Percentiles rank a stretch among this genome's conserved stretches.
These are phyloP conservation scores for Drosophila mettleri DNA, from an alignment of 2,888 invertebrate genomes.

Conservation along the genomic window DNA sequence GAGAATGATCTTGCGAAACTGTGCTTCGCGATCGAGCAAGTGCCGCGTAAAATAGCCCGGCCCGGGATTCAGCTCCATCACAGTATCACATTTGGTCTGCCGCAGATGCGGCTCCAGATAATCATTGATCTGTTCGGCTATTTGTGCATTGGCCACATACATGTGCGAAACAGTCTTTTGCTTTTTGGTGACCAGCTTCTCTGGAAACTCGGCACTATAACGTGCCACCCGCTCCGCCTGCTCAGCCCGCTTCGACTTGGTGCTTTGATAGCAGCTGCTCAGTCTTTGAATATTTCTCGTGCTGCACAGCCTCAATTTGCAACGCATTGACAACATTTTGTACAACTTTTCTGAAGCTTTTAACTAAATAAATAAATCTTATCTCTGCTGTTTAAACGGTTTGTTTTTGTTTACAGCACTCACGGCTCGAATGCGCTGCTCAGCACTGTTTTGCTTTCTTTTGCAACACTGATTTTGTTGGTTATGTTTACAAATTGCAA, in stretches of 20 bases:
- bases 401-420: constrained; percentile 45
- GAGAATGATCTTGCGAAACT: constrained; percentile 86
- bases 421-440: not conserved
- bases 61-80: constrained; percentile 90
- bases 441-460: constrained; percentile 10
- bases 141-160: constrained; percentile 76
- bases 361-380: not conserved
- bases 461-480: constrained; percentile 57
- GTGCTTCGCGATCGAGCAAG: constrained; percentile 86
- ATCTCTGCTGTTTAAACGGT: constrained; percentile 12
- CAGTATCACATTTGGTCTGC: constrained; percentile 58
- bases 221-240: constrained; percentile 52
- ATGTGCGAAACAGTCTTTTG: constrained; percentile 72
- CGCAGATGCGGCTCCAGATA: constrained; percentile 70
- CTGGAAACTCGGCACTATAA: constrained; percentile 74
- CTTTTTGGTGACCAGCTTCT: constrained; percentile 79
- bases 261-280: constrained; percentile 34
- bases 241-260: constrained; percentile 49
- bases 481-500: constrained; percentile 65
- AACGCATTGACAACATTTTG: constrained; percentile 55
- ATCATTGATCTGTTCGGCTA: constrained; percentile 72
- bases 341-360: not conserved
- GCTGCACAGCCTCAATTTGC: constrained; percentile 33
- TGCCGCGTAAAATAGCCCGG: constrained; percentile 87
- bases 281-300: constrained; percentile 11